Evolutionary conservation across 2,888 invertebrate genomes (phyloP).

Genomic region (Erpobdella octoculata): DNA sequence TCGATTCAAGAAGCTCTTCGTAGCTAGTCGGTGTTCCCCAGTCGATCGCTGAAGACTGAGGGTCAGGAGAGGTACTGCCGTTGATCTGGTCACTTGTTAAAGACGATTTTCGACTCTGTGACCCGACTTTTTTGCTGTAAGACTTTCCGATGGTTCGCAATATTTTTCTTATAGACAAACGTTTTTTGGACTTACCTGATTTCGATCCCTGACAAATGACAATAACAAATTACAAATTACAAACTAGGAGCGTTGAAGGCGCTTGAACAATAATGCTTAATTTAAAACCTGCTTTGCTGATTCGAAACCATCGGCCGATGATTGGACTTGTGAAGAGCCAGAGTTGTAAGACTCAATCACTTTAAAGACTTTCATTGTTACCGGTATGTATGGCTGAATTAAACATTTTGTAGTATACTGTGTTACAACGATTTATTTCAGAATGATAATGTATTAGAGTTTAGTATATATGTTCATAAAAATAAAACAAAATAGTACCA

Average conservation of each 20-base stretch:
- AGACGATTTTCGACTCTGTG: not conserved
- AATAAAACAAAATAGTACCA: not conserved
- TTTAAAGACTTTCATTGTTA: constrained; percentile 1
- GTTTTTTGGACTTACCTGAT: constrained; percentile 8
- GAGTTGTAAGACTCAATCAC: constrained; percentile 1
- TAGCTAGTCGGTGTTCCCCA: not conserved
- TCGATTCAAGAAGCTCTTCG: constrained; percentile 19
- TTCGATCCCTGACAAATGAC: not conserved
- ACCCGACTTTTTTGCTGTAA: constrained; percentile 14
- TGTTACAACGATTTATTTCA: not conserved
- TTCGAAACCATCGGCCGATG: not conserved
- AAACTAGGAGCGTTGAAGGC: not conserved
- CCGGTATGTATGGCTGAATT: constrained; percentile 23
- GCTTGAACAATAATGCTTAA: not conserved
- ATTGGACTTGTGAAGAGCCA: not conserved
- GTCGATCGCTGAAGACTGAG: not conserved
- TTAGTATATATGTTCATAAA: too few species aligned
- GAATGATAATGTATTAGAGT: not conserved
- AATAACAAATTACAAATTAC: not conserved
- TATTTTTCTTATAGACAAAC: constrained; percentile 10
- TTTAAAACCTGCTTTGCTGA: not conserved
- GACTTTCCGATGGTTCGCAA: constrained; percentile 20
- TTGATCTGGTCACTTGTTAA: not conserved
- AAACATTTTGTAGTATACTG: too few species aligned
- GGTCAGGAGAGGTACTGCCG: not conserved